phyloP scores from a whole-genome alignment of 2,888 invertebrate species.

The Periphyllus acericola region DNA sequence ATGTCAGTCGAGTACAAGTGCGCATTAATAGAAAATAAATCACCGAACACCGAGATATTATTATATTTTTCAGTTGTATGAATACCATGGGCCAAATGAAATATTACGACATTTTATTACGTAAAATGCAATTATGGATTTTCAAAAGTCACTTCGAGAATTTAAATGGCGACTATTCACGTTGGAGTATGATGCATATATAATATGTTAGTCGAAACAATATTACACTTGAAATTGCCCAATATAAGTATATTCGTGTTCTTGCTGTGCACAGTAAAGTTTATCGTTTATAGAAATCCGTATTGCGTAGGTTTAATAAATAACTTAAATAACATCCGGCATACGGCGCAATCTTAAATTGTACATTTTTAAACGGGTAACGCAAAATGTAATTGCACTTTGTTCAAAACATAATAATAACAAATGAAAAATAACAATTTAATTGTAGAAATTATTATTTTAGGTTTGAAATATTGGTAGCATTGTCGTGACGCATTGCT shows the following conservation, averaged over 20 bases:
- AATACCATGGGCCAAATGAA: background rate
- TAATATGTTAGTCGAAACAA: background rate
- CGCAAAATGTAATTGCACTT: background rate
- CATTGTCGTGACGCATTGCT: too few relatives aligned
- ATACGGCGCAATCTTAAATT: background rate
- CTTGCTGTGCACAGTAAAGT: background rate
- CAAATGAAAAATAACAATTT: too few relatives aligned
- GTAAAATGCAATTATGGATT: constrained; percentile 4
- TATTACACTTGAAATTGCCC: background rate
- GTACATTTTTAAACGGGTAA: background rate
- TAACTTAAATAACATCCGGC: constrained; percentile 9
- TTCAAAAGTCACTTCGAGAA: background rate
- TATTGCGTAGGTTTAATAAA: background rate
- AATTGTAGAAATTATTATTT: too few relatives aligned
- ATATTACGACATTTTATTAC: background rate
- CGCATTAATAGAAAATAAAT: background rate
- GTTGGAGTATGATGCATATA: background rate
- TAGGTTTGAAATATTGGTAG: too few relatives aligned
- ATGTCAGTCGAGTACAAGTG: background rate
- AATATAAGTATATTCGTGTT: background rate
- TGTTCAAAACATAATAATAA: background rate
- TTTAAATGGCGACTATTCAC: background rate
- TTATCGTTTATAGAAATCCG: constrained; percentile 7
- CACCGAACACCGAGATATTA: background rate
- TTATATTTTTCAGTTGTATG: background rate